phyloP scores from a whole-genome alignment of 2,113 vertebrate species.

The Regulus satrapa region DNA sequence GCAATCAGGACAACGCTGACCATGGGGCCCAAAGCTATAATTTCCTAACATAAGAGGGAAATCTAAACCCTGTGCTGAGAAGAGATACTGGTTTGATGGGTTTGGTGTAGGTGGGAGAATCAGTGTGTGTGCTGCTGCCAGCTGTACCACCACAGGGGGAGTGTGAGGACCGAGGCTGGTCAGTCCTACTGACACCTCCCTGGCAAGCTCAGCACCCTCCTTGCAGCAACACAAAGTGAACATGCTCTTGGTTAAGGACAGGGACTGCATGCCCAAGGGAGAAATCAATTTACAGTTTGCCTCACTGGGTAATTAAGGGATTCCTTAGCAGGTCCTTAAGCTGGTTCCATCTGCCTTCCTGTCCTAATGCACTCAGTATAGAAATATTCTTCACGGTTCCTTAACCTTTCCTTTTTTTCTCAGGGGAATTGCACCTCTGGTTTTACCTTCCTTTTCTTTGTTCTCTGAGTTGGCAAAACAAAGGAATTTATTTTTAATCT shows the following conservation, averaged over 20 bases:
- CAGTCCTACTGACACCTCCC: neutral
- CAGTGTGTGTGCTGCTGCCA: neutral
- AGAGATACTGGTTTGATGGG: neutral
- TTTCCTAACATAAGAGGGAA: neutral
- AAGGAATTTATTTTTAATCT: neutral
- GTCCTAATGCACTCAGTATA: neutral
- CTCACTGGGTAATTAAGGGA: neutral
- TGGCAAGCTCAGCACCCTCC: neutral
- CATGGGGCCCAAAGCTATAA: neutral
- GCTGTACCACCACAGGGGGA: fast-evolving
- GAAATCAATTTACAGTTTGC: neutral
- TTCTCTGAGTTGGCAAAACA: neutral
- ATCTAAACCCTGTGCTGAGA: neutral
- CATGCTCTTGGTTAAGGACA: neutral
- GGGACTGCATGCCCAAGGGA: neutral
- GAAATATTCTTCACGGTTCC: neutral
- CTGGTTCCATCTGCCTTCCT: neutral
- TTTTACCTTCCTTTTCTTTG: neutral
- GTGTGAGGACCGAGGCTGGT: neutral
- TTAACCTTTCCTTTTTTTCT: neutral
- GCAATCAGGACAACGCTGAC: neutral
- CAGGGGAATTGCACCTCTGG: neutral
- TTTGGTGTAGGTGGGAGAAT: neutral
- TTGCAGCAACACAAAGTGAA: neutral
- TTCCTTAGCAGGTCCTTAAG: neutral